Evolutionary conservation across 1,140 invertebrate genomes (phyloP).

Genomic region (Wasmannia auropunctata): DNA sequence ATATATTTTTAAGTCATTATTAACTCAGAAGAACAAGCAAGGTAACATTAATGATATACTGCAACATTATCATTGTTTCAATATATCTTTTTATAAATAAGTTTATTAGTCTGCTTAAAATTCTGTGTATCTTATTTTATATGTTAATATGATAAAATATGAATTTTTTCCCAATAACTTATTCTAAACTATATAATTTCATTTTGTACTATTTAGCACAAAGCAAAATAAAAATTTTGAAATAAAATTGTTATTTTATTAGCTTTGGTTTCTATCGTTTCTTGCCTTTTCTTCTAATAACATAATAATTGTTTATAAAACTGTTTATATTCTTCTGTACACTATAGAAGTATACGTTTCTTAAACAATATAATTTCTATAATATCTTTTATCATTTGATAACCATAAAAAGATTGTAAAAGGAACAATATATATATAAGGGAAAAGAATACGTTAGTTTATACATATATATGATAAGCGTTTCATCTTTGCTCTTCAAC

Average conservation of each 20-base stretch:
- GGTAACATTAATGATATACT: constrained; percentile 20
- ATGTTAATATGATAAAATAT: constrained; percentile 27
- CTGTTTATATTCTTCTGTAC: constrained; percentile 37
- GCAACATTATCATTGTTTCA: constrained; percentile 32
- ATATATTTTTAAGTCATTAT: constrained; percentile 11
- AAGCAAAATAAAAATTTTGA: constrained; percentile 41
- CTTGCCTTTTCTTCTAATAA: constrained; percentile 66
- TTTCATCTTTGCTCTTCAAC: constrained; percentile 1
- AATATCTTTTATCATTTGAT: constrained; percentile 9
- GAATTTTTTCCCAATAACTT: constrained; percentile 28
- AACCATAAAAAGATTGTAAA: constrained; percentile 29
- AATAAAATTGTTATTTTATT: constrained; percentile 17
- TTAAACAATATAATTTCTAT: constrained; percentile 26
- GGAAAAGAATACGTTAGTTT: constrained; percentile 1
- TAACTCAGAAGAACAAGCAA: constrained; percentile 66
- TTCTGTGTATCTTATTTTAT: neutral
- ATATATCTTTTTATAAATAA: constrained; percentile 49
- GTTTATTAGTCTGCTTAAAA: constrained; percentile 29
- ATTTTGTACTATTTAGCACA: constrained; percentile 25
- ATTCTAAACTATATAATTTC: constrained; percentile 24
- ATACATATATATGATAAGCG: neutral
- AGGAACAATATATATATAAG: constrained; percentile 8
- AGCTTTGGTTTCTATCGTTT: constrained; percentile 53
- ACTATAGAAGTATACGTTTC: constrained; percentile 38
- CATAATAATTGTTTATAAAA: constrained; percentile 31